Evolutionary conservation across 2,888 invertebrate genomes (phyloP).

Genomic region (Anagyrus pseudococci): DNA sequence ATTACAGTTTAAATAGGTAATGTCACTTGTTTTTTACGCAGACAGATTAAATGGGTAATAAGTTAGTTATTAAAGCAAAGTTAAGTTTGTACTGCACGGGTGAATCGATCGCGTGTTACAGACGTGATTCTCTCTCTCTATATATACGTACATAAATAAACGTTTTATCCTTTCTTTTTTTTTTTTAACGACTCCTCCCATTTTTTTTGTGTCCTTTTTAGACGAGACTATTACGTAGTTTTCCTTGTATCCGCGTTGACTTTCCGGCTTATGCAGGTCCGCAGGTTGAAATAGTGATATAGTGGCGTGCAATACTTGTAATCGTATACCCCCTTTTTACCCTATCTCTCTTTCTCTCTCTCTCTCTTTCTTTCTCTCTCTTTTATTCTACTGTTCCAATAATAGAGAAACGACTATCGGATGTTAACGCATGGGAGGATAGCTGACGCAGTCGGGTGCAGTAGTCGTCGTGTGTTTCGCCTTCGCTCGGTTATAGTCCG

Average conservation of each 20-base stretch:
- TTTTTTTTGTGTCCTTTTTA: too few relatives aligned
- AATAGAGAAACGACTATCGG: constrained; percentile 24
- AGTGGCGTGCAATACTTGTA: constrained; percentile 40
- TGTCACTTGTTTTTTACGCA: constrained; percentile 36
- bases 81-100: constrained; percentile 33
- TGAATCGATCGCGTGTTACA: constrained; percentile 3
- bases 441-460: too few relatives aligned
- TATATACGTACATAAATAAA: constrained; percentile 17
- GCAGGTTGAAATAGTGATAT: constrained; percentile 37
- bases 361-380: neutral
- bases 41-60: constrained; percentile 17
- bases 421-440: constrained; percentile 12
- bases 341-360: neutral
- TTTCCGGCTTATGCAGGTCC: constrained; percentile 31
- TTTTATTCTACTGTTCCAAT: constrained; percentile 27
- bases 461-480: too few relatives aligned
- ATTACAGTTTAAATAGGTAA: constrained; percentile 3
- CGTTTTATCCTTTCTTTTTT: constrained; percentile 16
- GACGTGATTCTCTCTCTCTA: neutral
- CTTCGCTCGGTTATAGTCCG: too few relatives aligned
- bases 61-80: constrained; percentile 29
- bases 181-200: too few relatives aligned
- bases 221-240: constrained; percentile 21
- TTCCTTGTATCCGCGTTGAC: constrained; percentile 19
- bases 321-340: too few relatives aligned